Conservation (phyloP, 2,888 invertebrate species). For the Allygus modestus region DNA sequence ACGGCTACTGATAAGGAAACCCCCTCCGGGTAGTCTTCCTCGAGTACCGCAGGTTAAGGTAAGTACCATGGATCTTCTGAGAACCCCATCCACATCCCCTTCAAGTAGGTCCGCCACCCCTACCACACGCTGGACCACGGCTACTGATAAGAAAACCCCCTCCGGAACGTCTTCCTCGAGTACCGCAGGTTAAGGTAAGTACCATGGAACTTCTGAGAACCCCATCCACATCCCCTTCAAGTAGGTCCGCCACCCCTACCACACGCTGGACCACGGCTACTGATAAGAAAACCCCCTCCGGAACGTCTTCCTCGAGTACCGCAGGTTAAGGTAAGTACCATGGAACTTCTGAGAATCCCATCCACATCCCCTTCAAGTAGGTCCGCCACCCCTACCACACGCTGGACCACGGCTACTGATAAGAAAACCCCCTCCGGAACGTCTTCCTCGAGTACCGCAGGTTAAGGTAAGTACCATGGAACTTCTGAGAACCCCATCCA, state of each 20-base stretch:
- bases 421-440: neutral
- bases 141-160: neutral
- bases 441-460: no score
- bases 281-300: neutral
- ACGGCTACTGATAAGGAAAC: neutral
- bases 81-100: slow-evolving; percentile 24
- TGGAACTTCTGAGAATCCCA: no score
- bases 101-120: slow-evolving; percentile 7
- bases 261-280: neutral
- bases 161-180: no score
- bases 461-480: no score
- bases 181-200: no score
- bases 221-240: slow-evolving; percentile 22
- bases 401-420: neutral
- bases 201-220: no score
- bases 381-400: neutral
- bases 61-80: no score
- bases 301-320: no score
- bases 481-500: no score
- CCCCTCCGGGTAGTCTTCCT: no score
- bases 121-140: neutral
- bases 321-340: no score
- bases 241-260: slow-evolving; percentile 7
- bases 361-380: slow-evolving; percentile 25
- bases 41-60: no score